These are phyloP conservation scores for Molossus molossus DNA, from an alignment of 2,797 vertebrate genomes.

Conservation along the genomic window DNA sequence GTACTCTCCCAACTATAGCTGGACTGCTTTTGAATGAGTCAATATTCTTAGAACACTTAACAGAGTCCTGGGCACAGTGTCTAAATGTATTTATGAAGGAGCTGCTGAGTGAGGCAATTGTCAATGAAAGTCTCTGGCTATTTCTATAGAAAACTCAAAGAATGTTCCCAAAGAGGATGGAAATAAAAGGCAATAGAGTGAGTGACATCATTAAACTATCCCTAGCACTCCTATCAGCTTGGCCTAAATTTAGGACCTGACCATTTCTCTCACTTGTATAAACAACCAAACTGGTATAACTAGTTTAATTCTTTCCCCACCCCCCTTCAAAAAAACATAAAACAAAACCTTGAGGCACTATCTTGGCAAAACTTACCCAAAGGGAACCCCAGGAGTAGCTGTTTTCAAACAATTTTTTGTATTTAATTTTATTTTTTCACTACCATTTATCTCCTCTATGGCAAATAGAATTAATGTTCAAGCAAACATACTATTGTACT, in stretches of 20 bases:
- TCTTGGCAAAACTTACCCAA: conserved; percentile 51
- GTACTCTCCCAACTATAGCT: background rate
- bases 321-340: background rate
- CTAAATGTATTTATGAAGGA: conserved; percentile 56
- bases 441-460: too few species aligned
- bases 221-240: background rate
- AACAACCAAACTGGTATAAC: conserved; percentile 49
- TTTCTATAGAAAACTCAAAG: conserved; percentile 67
- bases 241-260: conserved; percentile 34
- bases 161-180: background rate
- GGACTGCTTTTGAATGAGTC: conserved; percentile 58
- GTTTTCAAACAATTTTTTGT: background rate
- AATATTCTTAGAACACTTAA: conserved; percentile 52
- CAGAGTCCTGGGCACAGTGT: conserved; percentile 29
- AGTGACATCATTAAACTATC: conserved; percentile 19
- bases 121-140: background rate
- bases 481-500: conserved; percentile 58
- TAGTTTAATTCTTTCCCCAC: background rate
- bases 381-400: background rate
- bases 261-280: conserved; percentile 51
- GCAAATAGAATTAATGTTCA: conserved; percentile 73
- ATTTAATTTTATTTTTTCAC: too few species aligned
- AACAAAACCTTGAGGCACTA: conserved; percentile 20
- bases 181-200: background rate
- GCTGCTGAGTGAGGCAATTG: conserved; percentile 21